These are phyloP conservation scores for Clitarchus hookeri DNA, from an alignment of 2,888 invertebrate genomes.

Conservation along the genomic window DNA sequence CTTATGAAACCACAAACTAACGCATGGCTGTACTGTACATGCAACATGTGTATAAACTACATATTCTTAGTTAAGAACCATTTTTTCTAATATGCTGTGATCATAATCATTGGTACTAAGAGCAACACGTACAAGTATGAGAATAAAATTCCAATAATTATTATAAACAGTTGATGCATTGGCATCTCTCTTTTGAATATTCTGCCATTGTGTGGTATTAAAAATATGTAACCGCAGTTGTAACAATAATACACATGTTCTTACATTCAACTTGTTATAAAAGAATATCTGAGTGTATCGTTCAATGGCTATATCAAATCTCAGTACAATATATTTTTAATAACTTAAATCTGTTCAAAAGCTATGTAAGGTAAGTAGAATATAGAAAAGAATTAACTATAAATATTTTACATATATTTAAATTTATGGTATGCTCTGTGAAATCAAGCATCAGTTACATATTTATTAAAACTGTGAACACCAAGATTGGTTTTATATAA, in stretches of 20 bases:
- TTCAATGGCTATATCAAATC: slow-evolving; percentile 11
- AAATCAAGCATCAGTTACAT: slow-evolving; percentile 1
- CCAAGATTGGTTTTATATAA: slow-evolving; percentile 20
- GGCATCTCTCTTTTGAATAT: neutral
- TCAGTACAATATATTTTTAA: slow-evolving; percentile 25
- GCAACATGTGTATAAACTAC: no score
- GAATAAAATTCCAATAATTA: slow-evolving; percentile 10
- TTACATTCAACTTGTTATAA: slow-evolving; percentile 3
- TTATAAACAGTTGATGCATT: neutral
- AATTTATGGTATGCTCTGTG: neutral
- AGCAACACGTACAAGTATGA: neutral
- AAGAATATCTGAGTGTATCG: slow-evolving; percentile 19
- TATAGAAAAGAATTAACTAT: neutral
- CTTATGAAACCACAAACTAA: no score
- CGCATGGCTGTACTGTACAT: no score
- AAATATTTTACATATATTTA: slow-evolving; percentile 10
- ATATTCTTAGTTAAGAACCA: no score
- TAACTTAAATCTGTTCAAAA: slow-evolving; percentile 17
- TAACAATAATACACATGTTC: slow-evolving; percentile 3
- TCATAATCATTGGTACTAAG: neutral
- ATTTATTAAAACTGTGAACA: slow-evolving; percentile 17
- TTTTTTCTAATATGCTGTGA: neutral
- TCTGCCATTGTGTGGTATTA: slow-evolving; percentile 4
- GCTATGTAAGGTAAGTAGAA: neutral
- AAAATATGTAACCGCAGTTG: neutral